Base-by-base conservation (phyloP, 1,140 invertebrate species). In the Mycetomoellerius zeteki region DNA sequence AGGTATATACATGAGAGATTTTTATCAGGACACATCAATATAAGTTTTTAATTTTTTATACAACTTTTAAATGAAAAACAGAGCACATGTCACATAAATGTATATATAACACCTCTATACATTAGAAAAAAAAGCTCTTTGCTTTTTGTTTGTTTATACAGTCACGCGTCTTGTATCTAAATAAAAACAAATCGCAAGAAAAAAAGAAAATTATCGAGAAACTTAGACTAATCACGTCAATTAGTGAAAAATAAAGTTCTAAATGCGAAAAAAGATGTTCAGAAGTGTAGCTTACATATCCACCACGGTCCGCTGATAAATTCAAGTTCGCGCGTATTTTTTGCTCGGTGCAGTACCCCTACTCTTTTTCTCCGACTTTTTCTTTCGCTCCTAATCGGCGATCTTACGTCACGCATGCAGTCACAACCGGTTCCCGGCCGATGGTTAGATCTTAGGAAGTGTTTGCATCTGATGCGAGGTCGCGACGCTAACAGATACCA, bases 381-480 rank as follows among this genome's bases (percentile, higher is more conserved):
- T 91, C 69, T 72, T 56, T 86, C 88, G 86, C 88, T 91, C 78
- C 90, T 93, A 93, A 92, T 92, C 91, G 91, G 88, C 77, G 86
- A 89, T 94, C 91, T 94, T 94, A 94, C 92, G 90, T 94, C 93
- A 93, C 92, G 89, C 84, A 92, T 93, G 94, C 92, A 94, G 91
- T 92, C 90, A 91, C 89, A 92, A 94, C 93, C 93, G 93, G 92
- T 94, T 94, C 77, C 71, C 78, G 47, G 76, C 37, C 84, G 60
- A 37, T 80, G 89, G 69, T 73, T 77, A 85, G 87, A 80, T 90
- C 84, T 89, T 88, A 88, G 80, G 62, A 90, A 84, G 89, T 93
- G 91, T 93, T 92, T 92, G 91, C 91, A 92, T 86, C 71, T 82
- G 90, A 80, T 89, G 89, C 54, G 75, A 82, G 77, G 65, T 56